Evolutionary conservation across 2,888 invertebrate genomes (phyloP), one percentile per base, ranked within the genome.

Genomic region (Xanthorhoe spadicearia): DNA sequence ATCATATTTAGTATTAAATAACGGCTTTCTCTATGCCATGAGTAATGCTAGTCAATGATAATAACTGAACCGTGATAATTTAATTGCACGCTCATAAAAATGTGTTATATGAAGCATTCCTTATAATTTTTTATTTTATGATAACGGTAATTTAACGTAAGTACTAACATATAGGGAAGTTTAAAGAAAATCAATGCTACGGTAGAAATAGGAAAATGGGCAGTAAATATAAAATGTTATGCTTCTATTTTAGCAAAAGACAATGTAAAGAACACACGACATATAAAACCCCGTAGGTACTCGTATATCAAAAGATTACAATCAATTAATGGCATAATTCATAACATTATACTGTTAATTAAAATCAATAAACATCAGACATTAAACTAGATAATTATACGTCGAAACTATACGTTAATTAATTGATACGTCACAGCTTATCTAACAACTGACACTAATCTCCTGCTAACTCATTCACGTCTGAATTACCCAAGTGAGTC

Each of bases 391-490:
- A 58, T 65, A 62, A 70, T 71, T 51, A 71, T 71, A 69, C 73
- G 61, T 79, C 74, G 23, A 79, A 72, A 68, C 72, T 77, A 70
- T 77, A 68, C 59, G 49, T 46, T 77, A 79, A 78, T 81, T 82
- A 76, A 58, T 64, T 52, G 15, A 61, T 50, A 68, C 65, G 58
- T 61, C 68, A 66, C 57, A 61, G 54, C 55, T 69, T 68, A 65
- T 66, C 69, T 60, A 51, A 67, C 64, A 64, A 56, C 48, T 10
- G 62, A 19, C 53, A 19, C 28, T 64, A 64, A 68, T 64, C 49
- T 61, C 58, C 50, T 49, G 18, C 23, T 63, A 52, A 60, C 49
- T 62, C 46, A 56, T 63, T 56, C 53, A 63, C 57, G 56, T 48
- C 43, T 49, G 13, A 43, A 38, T 52, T 56, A 48, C 53, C 58